Evolutionary conservation across 2,797 vertebrate species (phyloP), one percentile per base, ranked within the genome.

Genomic region (Lepilemur ruficaudatus): DNA sequence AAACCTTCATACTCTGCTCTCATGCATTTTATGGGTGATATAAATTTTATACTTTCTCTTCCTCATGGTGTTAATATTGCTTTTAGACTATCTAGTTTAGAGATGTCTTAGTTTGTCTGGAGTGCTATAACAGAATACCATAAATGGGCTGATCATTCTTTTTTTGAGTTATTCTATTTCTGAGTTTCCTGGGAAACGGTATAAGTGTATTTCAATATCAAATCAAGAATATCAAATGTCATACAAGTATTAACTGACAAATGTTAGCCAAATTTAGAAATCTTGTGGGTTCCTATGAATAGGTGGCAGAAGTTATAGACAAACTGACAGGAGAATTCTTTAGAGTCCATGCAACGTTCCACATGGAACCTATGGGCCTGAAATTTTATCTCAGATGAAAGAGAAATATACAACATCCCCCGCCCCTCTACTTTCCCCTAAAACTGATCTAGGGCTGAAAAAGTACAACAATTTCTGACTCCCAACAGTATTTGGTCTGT

Each of bases 111-210:
- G 8, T 50, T 18, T 12, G 30, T 30, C 23, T 83, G 28, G 28
- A 70, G 8, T 83, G 14, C 9, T 57, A 11, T n/a, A 57, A 79
- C 5, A 23, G n/a, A 55, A 41, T 32, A 13, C 18, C 30, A 65
- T 32, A 41, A 13, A 67, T 8, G 52, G 28, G 8, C 2, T 17
- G n/a, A 28, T 59, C 35, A 55, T 88, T 57, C 50, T 89, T 10
- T 55, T 78, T 78, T n/a, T 8, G 43, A 78, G 25, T 87, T 85
- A 79, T 84, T 88, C 69, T 91, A 63, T 63, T 93, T 93, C 61
- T 11, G 32, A 83, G 91, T 82, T 84, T 88, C 11, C 12, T 46
- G 28, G 70, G 28, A 82, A 73, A 46, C 30, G 18, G 2, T 18
- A 0, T 79, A 87, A 69, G 23, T 48, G 30, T 12, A 48, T 86